These are phyloP conservation scores for Rhynchonycteris naso DNA, from an alignment of 2,797 vertebrate species.

Conservation along the genomic window DNA sequence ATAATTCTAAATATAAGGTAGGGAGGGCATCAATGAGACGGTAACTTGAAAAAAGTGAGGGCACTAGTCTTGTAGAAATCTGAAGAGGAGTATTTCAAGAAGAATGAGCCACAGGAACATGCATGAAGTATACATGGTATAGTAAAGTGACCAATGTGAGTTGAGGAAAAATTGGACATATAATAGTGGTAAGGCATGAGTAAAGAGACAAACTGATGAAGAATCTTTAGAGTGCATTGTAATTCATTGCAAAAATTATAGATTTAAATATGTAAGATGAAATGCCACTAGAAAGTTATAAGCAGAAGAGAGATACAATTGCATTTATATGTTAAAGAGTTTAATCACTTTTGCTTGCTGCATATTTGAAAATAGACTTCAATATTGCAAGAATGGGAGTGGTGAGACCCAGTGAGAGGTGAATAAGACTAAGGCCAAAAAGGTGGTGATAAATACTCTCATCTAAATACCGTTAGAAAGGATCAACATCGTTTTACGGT, in stretches of 20 bases:
- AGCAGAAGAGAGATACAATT: not conserved
- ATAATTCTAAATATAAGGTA: not conserved
- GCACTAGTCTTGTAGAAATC: not conserved
- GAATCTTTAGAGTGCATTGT: not conserved
- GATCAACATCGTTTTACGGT: not conserved
- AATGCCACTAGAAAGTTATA: not conserved
- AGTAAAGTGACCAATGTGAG: not conserved
- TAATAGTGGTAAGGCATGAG: not conserved
- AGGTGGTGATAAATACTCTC: not conserved
- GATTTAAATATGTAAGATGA: not conserved
- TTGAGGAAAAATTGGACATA: not conserved
- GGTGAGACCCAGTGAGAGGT: not conserved
- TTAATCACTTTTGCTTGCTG: not conserved
- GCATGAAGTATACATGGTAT: not conserved
- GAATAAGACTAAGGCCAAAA: not conserved
- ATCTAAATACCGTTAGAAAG: not conserved
- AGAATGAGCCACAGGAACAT: not conserved
- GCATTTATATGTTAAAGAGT: not conserved
- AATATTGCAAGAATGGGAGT: not conserved
- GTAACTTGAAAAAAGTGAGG: not conserved
- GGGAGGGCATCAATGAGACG: not conserved
- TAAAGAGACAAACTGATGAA: not conserved
- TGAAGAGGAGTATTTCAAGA: not conserved
- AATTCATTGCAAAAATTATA: not conserved
- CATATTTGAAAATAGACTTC: not conserved